phyloP scores from a whole-genome alignment of 2,888 invertebrate genomes.

The Amphipoea oculea region DNA sequence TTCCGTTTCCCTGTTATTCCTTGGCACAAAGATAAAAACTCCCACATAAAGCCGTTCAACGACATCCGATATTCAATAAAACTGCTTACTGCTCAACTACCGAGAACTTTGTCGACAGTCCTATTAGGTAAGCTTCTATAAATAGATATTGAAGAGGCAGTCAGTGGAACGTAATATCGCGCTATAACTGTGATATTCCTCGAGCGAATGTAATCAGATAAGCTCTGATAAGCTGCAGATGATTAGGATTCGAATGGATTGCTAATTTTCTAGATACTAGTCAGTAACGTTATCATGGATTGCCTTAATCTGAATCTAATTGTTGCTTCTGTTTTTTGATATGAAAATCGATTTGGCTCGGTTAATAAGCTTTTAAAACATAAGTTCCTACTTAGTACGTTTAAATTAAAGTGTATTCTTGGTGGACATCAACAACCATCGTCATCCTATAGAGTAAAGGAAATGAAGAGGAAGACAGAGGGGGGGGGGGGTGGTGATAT shows the following conservation, averaged over 20 bases:
- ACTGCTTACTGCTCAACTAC: not conserved
- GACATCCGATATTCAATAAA: not conserved
- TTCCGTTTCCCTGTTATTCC: not conserved
- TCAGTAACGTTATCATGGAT: constrained; percentile 26
- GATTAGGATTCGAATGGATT: constrained; percentile 27
- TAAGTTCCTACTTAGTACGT: not conserved
- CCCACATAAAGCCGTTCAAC: not conserved
- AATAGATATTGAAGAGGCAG: constrained; percentile 18
- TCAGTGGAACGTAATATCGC: constrained; percentile 18
- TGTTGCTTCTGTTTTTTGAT: not conserved
- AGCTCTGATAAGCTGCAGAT: constrained; percentile 30
- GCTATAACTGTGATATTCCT: constrained; percentile 37
- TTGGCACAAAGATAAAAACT: not conserved
- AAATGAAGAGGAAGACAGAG: not conserved
- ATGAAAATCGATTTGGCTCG: not conserved
- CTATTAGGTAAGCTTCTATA: not conserved
- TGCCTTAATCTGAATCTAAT: constrained; percentile 8
- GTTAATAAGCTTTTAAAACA: constrained; percentile 2
- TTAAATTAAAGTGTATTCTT: not conserved
- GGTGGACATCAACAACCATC: not conserved
- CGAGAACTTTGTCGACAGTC: constrained; percentile 14
- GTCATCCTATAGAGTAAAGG: not conserved
- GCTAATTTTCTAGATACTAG: constrained; percentile 23
- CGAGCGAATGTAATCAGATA: constrained; percentile 29
- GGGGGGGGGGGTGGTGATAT: too few relatives aligned